These are phyloP conservation scores for Dendrophyllia cribrosa DNA, from an alignment of 64 coral and sea anemone species.

Conservation along the genomic window DNA sequence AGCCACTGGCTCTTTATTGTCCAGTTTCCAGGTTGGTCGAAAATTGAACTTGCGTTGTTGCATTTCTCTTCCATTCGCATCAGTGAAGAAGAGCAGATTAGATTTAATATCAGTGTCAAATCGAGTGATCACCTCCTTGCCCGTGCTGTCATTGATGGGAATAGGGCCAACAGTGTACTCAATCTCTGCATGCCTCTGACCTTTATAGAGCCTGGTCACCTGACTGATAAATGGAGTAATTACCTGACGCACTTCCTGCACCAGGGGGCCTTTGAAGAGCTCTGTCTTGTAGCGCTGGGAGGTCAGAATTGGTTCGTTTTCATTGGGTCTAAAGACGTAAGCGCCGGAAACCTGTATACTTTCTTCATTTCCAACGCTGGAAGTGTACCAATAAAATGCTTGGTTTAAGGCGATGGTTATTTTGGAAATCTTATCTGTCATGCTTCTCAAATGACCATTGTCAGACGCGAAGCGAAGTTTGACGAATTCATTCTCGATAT, in stretches of 20 bases:
- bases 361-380: conserved; percentile 54
- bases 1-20: conserved; percentile 88
- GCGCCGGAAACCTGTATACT: conserved; percentile 75
- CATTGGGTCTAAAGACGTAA: conserved; percentile 95
- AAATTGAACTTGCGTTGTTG: conserved; percentile 78
- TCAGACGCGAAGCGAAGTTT: conserved; percentile 69
- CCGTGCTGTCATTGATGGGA: conserved; percentile 69
- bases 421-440: conserved; percentile 80
- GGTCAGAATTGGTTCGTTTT: conserved; percentile 45
- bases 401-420: conserved; percentile 69
- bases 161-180: conserved; percentile 97
- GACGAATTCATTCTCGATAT: conserved; percentile 81
- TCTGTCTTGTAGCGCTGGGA: conserved; percentile 38
- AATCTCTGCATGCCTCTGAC: conserved; percentile 85
- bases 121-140: conserved; percentile 90
- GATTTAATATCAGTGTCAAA: conserved; percentile 94
- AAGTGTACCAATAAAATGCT: conserved; percentile 93
- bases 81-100: conserved; percentile 81
- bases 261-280: conserved; percentile 68
- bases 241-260: conserved; percentile 89
- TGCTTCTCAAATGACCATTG: conserved; percentile 69
- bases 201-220: conserved; percentile 72
- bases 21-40: conserved; percentile 90
- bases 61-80: conserved; percentile 97
- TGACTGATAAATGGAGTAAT: conserved; percentile 87